Conservation (phyloP, 2,888 invertebrate species). For the Acanthopleura granulata region DNA sequence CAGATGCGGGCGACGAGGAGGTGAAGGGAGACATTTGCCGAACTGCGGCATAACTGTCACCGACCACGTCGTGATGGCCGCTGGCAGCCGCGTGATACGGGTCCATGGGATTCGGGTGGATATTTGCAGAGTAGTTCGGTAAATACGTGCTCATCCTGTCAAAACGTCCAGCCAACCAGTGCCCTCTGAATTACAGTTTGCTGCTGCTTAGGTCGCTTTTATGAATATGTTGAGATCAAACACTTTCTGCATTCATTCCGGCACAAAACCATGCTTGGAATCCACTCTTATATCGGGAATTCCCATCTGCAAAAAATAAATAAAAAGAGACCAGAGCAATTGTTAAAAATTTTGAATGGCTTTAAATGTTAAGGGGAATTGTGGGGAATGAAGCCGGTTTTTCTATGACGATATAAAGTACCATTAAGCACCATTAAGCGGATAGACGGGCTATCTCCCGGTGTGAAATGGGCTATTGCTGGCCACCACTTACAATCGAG, state of each 20-base stretch:
- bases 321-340: background rate
- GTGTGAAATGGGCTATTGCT: conserved; percentile 15
- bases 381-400: background rate
- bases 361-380: background rate
- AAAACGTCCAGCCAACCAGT: too few species aligned
- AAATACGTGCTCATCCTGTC: conserved; percentile 16
- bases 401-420: background rate
- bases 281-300: background rate
- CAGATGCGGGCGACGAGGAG: conserved; percentile 17
- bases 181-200: too few species aligned
- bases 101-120: conserved; percentile 19
- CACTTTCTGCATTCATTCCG: background rate
- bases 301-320: background rate
- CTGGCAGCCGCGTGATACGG: conserved; percentile 16
- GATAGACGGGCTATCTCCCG: background rate
- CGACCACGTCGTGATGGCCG: conserved; percentile 7
- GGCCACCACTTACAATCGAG: background rate
- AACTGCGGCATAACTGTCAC: conserved; percentile 23
- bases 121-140: background rate
- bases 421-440: background rate
- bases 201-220: too few species aligned
- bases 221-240: conserved; percentile 5
- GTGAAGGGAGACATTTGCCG: conserved; percentile 23
- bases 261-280: background rate
- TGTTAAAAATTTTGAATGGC: background rate